Evolutionary conservation across 1,140 invertebrate genomes (phyloP).

Genomic region (Zaprionus davidi): DNA sequence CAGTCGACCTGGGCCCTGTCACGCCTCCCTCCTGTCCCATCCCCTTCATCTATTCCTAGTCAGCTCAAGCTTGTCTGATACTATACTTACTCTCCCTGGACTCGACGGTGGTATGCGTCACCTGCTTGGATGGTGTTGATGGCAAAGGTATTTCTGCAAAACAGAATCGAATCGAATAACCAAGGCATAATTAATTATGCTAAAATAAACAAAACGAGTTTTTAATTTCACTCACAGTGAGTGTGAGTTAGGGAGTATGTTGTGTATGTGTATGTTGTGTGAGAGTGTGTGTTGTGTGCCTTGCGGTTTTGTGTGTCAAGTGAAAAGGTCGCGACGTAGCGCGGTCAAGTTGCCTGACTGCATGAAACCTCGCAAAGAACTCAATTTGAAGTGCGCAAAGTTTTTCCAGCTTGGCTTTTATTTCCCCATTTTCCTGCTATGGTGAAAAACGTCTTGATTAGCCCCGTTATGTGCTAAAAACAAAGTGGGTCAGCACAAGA

Average conservation of each 20-base stretch:
- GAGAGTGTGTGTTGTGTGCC: slow-evolving; percentile 1
- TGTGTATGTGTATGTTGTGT: neutral
- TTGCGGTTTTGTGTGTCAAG: slow-evolving; percentile 68
- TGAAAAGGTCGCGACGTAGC: slow-evolving; percentile 51
- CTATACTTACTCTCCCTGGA: slow-evolving; percentile 84
- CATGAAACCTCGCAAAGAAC: slow-evolving; percentile 5
- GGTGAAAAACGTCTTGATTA: slow-evolving; percentile 27
- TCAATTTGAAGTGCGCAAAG: slow-evolving; percentile 14
- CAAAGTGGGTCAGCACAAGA: slow-evolving; percentile 32
- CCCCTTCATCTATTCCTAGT: neutral
- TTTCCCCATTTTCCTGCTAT: slow-evolving; percentile 7
- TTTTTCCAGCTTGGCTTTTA: slow-evolving; percentile 1
- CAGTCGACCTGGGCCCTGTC: neutral
- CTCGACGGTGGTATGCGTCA: slow-evolving; percentile 82
- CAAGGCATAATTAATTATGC: slow-evolving; percentile 73
- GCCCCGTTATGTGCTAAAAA: slow-evolving; percentile 18
- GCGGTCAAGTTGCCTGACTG: slow-evolving; percentile 40
- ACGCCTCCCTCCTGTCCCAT: neutral
- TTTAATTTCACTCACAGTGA: slow-evolving; percentile 61
- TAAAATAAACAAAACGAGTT: slow-evolving; percentile 65
- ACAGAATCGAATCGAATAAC: slow-evolving; percentile 68
- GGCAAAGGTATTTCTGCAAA: slow-evolving; percentile 84
- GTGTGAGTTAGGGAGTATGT: slow-evolving; percentile 1
- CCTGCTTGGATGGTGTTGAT: slow-evolving; percentile 84
- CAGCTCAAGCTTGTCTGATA: slow-evolving; percentile 51